phyloP scores from a whole-genome alignment of 2,888 invertebrate genomes.

The Neoitamus cyanurus region DNA sequence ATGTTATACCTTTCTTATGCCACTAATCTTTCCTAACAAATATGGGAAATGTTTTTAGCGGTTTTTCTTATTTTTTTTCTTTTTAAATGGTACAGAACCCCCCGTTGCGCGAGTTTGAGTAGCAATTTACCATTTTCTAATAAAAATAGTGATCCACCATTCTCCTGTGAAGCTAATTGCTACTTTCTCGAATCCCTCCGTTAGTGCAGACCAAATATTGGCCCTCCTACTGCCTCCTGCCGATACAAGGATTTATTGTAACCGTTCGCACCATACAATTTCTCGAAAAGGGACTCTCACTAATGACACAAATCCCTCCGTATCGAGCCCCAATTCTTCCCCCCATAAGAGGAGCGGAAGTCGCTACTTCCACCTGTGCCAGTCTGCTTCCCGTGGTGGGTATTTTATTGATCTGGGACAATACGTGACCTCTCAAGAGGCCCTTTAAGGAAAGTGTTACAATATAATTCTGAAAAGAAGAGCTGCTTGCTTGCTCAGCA shows the following conservation, averaged over 20 bases:
- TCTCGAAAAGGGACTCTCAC: background rate
- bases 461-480: background rate
- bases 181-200: background rate
- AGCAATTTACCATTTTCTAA: no score
- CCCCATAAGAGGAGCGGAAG: background rate
- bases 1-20: no score
- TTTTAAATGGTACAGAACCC: no score
- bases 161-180: background rate
- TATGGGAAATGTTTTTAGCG: no score
- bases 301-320: background rate
- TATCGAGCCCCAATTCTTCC: background rate
- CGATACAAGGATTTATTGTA: no score
- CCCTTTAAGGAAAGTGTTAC: background rate
- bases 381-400: background rate
- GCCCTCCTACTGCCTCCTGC: no score
- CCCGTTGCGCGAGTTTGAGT: no score
- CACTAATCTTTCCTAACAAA: no score
- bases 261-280: background rate
- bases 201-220: background rate
- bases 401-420: background rate
- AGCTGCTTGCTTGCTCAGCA: background rate
- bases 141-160: background rate
- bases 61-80: no score
- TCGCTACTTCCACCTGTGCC: background rate
- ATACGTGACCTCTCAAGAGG: background rate